phyloP scores from a whole-genome alignment of 2,888 invertebrate genomes.

The Hyposoter dolosus region DNA sequence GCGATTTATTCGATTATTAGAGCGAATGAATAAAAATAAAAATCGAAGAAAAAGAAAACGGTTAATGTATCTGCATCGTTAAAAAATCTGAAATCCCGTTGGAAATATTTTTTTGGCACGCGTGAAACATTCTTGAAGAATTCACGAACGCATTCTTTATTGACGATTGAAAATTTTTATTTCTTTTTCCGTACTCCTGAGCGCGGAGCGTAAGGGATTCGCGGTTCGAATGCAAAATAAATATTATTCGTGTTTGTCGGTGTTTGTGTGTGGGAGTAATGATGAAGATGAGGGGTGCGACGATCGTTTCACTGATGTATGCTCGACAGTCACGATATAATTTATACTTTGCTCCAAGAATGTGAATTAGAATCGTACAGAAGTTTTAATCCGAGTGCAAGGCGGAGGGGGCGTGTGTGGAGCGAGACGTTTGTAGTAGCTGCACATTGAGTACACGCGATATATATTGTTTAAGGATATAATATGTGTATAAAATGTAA shows the following conservation, averaged over 20 bases:
- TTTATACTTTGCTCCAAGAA: constrained; percentile 51
- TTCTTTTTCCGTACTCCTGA: constrained; percentile 1
- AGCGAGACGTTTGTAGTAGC: constrained; percentile 49
- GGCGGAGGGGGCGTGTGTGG: constrained; percentile 3
- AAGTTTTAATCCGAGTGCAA: constrained; percentile 43
- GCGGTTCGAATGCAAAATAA: neutral
- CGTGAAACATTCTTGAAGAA: neutral
- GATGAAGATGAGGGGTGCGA: constrained; percentile 14
- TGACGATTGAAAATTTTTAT: neutral
- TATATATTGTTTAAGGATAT: constrained; percentile 1
- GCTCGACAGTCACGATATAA: constrained; percentile 38
- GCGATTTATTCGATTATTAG: neutral
- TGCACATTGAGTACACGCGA: constrained; percentile 30
- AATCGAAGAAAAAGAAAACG: neutral
- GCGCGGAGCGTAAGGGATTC: neutral
- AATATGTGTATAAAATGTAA: constrained; percentile 15
- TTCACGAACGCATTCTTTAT: neutral
- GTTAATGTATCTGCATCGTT: too few relatives aligned
- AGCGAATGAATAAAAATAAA: neutral
- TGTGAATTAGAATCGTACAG: constrained; percentile 60
- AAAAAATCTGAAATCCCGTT: neutral
- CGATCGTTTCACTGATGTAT: constrained; percentile 39
- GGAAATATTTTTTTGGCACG: neutral
- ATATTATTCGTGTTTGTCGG: constrained; percentile 16
- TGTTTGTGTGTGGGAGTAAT: neutral